Evolutionary conservation across 2,888 invertebrate species (phyloP).

Genomic region (Allophyes oxyacanthae): DNA sequence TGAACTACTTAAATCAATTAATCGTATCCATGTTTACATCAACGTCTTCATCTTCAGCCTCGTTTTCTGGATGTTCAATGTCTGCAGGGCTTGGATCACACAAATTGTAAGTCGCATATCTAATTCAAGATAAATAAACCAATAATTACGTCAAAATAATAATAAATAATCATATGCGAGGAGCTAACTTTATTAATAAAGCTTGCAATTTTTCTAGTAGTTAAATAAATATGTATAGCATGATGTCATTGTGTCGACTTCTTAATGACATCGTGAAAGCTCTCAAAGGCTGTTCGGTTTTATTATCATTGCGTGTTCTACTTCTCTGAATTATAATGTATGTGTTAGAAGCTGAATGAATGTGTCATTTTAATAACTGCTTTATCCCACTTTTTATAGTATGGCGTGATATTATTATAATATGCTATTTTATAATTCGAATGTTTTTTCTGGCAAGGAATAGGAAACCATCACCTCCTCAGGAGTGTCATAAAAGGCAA

Average conservation of each 20-base stretch:
- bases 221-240: slow-evolving; percentile 9
- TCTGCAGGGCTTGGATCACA: slow-evolving; percentile 16
- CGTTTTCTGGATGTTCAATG: slow-evolving; percentile 18
- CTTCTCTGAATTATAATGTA: slow-evolving; percentile 1
- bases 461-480: no score
- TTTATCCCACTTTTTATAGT: no score
- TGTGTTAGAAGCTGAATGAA: slow-evolving; percentile 5
- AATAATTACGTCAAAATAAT: slow-evolving; percentile 3
- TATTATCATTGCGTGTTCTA: slow-evolving; percentile 6
- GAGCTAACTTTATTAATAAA: no score
- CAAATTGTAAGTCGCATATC: slow-evolving; percentile 30
- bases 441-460: no score
- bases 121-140: slow-evolving; percentile 11
- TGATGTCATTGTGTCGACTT: slow-evolving; percentile 10
- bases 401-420: no score
- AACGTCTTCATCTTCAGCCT: slow-evolving; percentile 15
- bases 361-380: not conserved
- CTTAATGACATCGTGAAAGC: slow-evolving; percentile 18
- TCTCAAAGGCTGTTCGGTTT: slow-evolving; percentile 1
- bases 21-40: slow-evolving; percentile 23
- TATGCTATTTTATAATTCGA: no score
- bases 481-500: no score
- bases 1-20: not conserved
- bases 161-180: not conserved
- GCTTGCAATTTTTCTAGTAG: not conserved